Evolutionary conservation across 2,797 vertebrate species (phyloP).

Genomic region (Sciurus vulgaris): DNA sequence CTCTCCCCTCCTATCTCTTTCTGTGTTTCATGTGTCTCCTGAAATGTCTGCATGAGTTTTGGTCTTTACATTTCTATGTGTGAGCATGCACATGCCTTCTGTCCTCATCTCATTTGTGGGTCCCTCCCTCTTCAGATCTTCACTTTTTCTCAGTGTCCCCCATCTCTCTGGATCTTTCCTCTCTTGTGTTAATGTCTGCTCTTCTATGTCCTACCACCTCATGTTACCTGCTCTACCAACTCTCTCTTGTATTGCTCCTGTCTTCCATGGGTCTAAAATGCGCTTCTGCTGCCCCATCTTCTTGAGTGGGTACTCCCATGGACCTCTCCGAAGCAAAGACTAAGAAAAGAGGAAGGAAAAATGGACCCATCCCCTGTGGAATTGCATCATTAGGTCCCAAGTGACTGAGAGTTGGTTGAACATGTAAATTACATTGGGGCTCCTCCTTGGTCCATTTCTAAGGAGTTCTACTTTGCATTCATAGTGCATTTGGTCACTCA

Average conservation of each 20-base stretch:
- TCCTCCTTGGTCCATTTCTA: constrained; percentile 35
- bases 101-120: background rate
- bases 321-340: background rate
- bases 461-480: background rate
- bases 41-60: background rate
- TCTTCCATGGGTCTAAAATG: background rate
- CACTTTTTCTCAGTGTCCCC: background rate
- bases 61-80: background rate
- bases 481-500: background rate
- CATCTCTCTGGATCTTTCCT: background rate
- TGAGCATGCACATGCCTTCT: background rate
- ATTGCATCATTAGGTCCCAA: background rate
- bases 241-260: background rate
- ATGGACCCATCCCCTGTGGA: accelerated
- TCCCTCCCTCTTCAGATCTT: background rate
- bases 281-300: background rate
- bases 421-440: background rate
- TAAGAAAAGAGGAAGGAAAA: background rate
- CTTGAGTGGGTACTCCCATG: background rate
- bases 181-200: background rate
- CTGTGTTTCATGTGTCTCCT: background rate
- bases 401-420: background rate
- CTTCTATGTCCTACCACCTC: background rate
- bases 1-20: accelerated
- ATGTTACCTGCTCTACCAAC: background rate